Evolutionary conservation across 2,888 invertebrate species (phyloP).

Genomic region (Nomada lathburiana): DNA sequence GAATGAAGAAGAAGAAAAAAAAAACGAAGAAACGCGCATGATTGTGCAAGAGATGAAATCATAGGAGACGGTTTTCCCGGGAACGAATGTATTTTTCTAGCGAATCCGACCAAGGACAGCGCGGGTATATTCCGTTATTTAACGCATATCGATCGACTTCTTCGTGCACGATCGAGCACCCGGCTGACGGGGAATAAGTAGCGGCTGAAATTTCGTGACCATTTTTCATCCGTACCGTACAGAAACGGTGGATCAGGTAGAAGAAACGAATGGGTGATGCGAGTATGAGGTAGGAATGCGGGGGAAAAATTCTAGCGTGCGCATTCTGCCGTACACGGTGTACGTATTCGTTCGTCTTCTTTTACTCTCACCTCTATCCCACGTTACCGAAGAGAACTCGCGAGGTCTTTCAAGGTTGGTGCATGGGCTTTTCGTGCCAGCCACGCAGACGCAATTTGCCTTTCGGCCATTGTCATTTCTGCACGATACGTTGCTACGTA

Average conservation of each 20-base stretch:
- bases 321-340: constrained; percentile 27
- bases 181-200: neutral
- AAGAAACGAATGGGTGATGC: neutral
- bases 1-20: constrained; percentile 23
- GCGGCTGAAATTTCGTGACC: constrained; percentile 19
- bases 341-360: constrained; percentile 23
- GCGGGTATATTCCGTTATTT: constrained; percentile 22
- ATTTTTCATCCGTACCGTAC: neutral
- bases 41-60: constrained; percentile 68
- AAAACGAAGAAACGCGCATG: neutral
- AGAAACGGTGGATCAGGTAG: neutral
- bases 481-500: constrained; percentile 56
- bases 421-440: constrained; percentile 58
- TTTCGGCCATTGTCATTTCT: constrained; percentile 73
- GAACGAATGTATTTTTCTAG: constrained; percentile 51
- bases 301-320: constrained; percentile 45
- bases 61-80: constrained; percentile 53
- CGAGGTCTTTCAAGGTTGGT: constrained; percentile 60
- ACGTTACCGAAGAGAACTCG: constrained; percentile 61
- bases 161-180: neutral
- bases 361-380: constrained; percentile 63
- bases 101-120: constrained; percentile 38
- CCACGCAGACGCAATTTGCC: constrained; percentile 72
- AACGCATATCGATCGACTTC: constrained; percentile 46
- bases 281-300: constrained; percentile 19